These are phyloP conservation scores for Mythimna lalbum DNA, from an alignment of 2,888 invertebrate species.

Conservation along the genomic window DNA sequence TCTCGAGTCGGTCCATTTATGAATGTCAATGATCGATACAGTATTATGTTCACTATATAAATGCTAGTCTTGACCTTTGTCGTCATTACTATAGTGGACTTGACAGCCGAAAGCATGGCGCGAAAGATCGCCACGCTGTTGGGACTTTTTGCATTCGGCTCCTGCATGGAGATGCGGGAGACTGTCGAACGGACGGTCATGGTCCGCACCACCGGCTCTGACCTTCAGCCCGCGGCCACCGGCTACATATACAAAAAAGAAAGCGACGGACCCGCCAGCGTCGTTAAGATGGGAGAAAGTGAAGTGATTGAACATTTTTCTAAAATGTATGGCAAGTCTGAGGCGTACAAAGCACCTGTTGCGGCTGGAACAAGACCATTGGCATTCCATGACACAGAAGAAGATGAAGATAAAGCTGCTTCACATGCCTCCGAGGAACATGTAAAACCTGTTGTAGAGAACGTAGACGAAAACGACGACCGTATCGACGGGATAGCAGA, in stretches of 20 bases:
- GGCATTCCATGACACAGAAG: slow-evolving; percentile 75
- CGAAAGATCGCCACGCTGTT: slow-evolving; percentile 74
- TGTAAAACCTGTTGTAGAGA: slow-evolving; percentile 84
- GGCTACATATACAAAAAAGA: slow-evolving; percentile 90
- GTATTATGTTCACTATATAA: slow-evolving; percentile 87
- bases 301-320: slow-evolving; percentile 85
- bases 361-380: slow-evolving; percentile 75
- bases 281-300: slow-evolving; percentile 85
- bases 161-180: slow-evolving; percentile 86
- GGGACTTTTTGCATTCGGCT: slow-evolving; percentile 71
- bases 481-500: slow-evolving; percentile 78
- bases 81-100: slow-evolving; percentile 80
- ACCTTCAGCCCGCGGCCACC: slow-evolving; percentile 91
- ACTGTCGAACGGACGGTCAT: slow-evolving; percentile 89
- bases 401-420: slow-evolving; percentile 77
- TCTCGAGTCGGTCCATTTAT: slow-evolving; percentile 83
- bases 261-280: slow-evolving; percentile 85
- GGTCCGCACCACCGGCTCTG: slow-evolving; percentile 90
- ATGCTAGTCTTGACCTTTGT: slow-evolving; percentile 81
- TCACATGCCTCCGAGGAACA: slow-evolving; percentile 73
- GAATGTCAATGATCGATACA: slow-evolving; percentile 86
- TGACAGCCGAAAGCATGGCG: slow-evolving; percentile 80
- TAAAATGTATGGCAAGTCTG: slow-evolving; percentile 81
- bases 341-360: slow-evolving; percentile 78
- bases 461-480: slow-evolving; percentile 71